Evolutionary conservation across 2,797 vertebrate genomes (phyloP), one percentile per base, ranked within the genome.

Genomic region (Erithacus rubecula): DNA sequence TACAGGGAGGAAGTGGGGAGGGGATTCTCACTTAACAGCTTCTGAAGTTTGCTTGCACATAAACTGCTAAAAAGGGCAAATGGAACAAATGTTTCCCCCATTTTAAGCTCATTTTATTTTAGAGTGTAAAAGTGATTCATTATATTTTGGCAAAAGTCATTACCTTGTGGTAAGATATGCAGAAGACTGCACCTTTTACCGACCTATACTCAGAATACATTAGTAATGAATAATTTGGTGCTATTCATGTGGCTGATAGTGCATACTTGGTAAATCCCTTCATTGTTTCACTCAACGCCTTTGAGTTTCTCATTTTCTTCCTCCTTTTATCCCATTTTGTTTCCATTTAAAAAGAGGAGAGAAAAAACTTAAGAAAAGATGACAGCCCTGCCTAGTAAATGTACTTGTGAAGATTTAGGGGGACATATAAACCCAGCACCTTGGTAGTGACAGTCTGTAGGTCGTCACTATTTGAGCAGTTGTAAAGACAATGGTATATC

Each of bases 371-470:
- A 32, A 39, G 3, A 14, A 23, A 32, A 29, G 34, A 53, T 49
- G 1, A 30, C n/a, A 78, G 29, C 6, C 11, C 3, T 47, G 10
- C 14, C 18, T 70, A 3, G 4, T 36, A 49, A 44, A 43, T 13
- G 29, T 1, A 0, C 34, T 78, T 89, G 30, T 19, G 23, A 68
- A 26, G 19, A 62, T 43, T 13, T 10, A 10, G 5, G 13, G 55
- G 12, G 8, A 8, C 0, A 0, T 39, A 39, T 51, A 91, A 82
- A 6, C 19, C 4, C 12, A 52, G 30, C 7, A 12, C 34, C 15
- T 65, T 0, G 0, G 0, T 60, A 58, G 30, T 29, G 63, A 29
- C 12, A 26, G 15, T 20, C 41, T 52, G 9, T 59, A 3, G 5
- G 5, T 32, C 44, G 32, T 49, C 49, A 21, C 64, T 52, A 26